Evolutionary conservation across 1,140 invertebrate genomes (phyloP).

Genomic region (Sesamia nonagrioides): DNA sequence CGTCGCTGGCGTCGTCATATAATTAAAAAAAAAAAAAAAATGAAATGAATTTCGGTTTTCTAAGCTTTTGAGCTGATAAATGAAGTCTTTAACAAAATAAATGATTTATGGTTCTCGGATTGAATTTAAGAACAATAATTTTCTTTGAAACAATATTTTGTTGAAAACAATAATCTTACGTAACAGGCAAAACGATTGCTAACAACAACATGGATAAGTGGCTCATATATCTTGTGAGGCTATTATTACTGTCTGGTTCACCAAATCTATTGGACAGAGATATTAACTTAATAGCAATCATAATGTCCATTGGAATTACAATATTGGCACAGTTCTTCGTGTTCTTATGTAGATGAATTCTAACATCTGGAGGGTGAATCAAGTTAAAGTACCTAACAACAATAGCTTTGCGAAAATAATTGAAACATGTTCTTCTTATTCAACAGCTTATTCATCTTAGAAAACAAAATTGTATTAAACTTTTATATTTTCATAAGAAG

Average conservation of each 20-base stretch:
- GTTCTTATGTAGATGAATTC: not conserved
- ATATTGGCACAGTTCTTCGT: constrained; percentile 2
- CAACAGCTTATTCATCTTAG: too few species aligned
- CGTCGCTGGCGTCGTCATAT: too few species aligned
- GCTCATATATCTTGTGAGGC: not conserved
- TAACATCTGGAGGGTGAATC: constrained; percentile 1
- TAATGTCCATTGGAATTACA: not conserved
- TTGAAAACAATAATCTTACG: not conserved
- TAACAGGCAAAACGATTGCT: not conserved
- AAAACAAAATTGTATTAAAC: too few species aligned
- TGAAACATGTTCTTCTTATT: too few species aligned
- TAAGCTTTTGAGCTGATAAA: too few species aligned
- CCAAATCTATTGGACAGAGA: constrained; percentile 2
- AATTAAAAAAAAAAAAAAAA: too few species aligned
- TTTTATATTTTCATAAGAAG: too few species aligned
- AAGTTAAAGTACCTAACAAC: not conserved
- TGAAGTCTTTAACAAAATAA: too few species aligned
- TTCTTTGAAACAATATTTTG: not conserved
- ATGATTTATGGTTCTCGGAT: too few species aligned
- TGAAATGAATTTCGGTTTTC: too few species aligned
- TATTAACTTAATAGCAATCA: constrained; percentile 5
- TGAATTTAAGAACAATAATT: too few species aligned
- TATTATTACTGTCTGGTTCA: constrained; percentile 5
- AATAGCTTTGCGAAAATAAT: not conserved
- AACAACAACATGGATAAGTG: constrained; percentile 8